Base-by-base conservation (phyloP, 2,888 invertebrate genomes). In the Chrysolina haemoptera region DNA sequence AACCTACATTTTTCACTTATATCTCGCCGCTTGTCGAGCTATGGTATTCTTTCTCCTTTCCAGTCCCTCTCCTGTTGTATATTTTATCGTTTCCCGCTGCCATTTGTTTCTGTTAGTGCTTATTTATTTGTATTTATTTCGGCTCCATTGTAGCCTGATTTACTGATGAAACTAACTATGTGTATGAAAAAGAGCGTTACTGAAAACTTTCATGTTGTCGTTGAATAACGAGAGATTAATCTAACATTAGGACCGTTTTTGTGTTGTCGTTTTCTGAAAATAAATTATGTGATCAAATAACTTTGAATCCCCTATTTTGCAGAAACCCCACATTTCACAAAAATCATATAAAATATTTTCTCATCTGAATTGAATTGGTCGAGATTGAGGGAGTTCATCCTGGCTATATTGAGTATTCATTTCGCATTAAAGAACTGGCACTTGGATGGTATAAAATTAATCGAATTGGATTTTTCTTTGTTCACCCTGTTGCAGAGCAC, bases 1-100 rank as follows among this genome's bases (percentile, higher is more conserved):
- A 67, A 67, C 67, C 53, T 76, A 78, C 78, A 80, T 79, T 79
- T 81, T 78, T 79, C 73, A 75, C 75, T 79, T 81, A 79, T 78
- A 79, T 79, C 79, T 79, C 74, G 65, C 50, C 67, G 41, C 53
- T 55, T 73, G 78, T 79, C 76, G 74, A 73, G 73, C 75, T 75
- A 78, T 79, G 72, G 73, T 69, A 77, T 76, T 76, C 74, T 77
- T 73, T 76, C 67, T 50, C 77, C 77, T 71, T 78, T 73, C 72
- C 48, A 46, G 66, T 43, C 48, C 70, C 70, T 62, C 50, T 62
- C 18, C 62, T 69, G n/a, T 67, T 62, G 27, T 67, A 64, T 71
- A 64, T 71, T 67, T 71, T 50, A 62, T 67, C 59, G 62, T 55
- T 46, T 62, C 62, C 55, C 66, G 20, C 67, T 41, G 53, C 66